Percentiles rank a stretch among this genome's conserved stretches.
phyloP scores from a whole-genome alignment of 2,888 invertebrate genomes.

The Leptinotarsa juncta region DNA sequence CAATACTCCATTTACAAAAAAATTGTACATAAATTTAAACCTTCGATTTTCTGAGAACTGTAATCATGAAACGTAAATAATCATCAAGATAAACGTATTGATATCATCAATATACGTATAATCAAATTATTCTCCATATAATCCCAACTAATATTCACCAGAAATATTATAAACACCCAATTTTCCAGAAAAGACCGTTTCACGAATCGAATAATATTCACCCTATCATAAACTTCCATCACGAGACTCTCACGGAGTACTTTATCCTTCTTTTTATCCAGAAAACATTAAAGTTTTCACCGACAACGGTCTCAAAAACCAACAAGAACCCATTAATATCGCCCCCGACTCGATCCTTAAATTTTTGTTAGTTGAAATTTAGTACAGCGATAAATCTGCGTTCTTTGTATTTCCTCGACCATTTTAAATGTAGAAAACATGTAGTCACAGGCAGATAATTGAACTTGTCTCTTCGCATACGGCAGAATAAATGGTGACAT shows the following conservation, averaged over 20 bases:
- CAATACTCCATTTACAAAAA: no score
- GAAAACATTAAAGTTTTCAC: constrained; percentile 23
- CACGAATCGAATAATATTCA: neutral
- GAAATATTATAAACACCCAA: no score
- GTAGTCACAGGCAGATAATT: constrained; percentile 20
- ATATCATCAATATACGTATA: no score
- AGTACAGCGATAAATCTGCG: constrained; percentile 26
- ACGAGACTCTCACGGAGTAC: neutral
- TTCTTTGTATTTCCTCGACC: constrained; percentile 11
- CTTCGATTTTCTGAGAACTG: no score
- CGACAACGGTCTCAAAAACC: neutral
- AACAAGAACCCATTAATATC: constrained; percentile 31
- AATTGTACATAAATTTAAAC: no score
- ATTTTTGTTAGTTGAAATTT: constrained; percentile 28
- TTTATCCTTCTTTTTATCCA: constrained; percentile 18
- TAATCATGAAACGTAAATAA: no score
- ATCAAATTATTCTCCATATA: no score
- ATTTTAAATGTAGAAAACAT: constrained; percentile 17
- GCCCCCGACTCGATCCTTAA: constrained; percentile 18
- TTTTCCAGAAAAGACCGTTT: neutral
- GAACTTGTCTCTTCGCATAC: constrained; percentile 20
- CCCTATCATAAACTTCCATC: neutral
- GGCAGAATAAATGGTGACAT: neutral
- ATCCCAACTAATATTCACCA: no score
- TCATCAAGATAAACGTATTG: no score